These are phyloP conservation scores for Cercopithecus neglectus DNA, from an alignment of 2,797 vertebrate genomes.

Conservation along the genomic window DNA sequence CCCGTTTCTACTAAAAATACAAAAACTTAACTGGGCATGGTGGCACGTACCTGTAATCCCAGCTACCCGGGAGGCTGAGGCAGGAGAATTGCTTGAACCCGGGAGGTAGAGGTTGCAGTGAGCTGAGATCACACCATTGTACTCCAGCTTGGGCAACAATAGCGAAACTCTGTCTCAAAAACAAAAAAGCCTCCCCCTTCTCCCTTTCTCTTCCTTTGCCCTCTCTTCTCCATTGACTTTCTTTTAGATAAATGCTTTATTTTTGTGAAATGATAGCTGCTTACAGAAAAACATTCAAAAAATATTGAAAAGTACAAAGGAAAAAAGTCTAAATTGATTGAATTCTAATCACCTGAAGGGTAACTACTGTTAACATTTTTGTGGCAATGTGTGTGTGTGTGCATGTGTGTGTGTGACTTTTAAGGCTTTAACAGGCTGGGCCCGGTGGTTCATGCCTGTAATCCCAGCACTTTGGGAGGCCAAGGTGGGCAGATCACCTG, in stretches of 20 bases:
- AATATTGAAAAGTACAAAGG: not conserved
- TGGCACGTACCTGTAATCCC: too few species aligned
- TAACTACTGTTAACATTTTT: not conserved
- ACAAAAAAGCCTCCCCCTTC: not conserved
- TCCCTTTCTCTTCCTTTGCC: not conserved
- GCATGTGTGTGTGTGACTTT: not conserved
- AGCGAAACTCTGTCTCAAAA: too few species aligned
- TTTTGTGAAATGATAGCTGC: not conserved
- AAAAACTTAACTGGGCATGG: too few species aligned
- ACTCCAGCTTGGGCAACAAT: too few species aligned
- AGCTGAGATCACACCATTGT: too few species aligned
- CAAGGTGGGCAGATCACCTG: too few species aligned
- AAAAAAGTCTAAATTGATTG: not conserved
- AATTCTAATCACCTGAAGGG: not conserved
- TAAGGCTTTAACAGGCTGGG: not conserved
- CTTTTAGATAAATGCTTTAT: not conserved
- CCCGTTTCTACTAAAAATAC: too few species aligned
- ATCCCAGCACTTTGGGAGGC: too few species aligned
- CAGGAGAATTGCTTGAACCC: too few species aligned
- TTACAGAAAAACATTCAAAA: not conserved
- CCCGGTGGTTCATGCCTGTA: too few species aligned
- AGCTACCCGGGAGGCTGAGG: too few species aligned
- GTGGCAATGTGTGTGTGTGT: not conserved
- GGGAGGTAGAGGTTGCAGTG: too few species aligned
- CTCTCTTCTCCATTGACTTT: not conserved